A percentile compares a stretch with the other conserved stretches of the same genome.
Conservation (phyloP, 2,113 vertebrate species). For the Canis aureus region DNA sequence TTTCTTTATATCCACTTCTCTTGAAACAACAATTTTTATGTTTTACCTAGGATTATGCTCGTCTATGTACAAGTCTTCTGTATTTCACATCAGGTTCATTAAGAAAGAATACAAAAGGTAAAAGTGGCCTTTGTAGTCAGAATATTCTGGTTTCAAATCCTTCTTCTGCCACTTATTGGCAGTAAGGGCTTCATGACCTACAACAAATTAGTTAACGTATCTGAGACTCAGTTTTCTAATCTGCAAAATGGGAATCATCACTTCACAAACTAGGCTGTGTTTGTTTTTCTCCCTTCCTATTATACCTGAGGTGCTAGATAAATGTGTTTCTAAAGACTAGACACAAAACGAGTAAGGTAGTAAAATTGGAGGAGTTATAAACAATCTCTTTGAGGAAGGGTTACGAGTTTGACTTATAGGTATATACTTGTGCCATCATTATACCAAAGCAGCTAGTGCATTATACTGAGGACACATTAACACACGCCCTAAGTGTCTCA, state of each 20-base stretch:
- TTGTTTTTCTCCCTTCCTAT: neutral
- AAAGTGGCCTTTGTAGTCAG: neutral
- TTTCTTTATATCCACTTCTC: neutral
- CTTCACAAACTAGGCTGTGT: neutral
- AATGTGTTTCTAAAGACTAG: neutral
- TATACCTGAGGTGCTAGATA: neutral
- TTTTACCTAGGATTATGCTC: neutral
- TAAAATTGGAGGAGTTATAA: neutral
- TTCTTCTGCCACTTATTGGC: neutral
- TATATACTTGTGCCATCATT: neutral
- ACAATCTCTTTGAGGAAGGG: neutral
- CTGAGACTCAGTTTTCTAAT: slow-evolving; percentile 19
- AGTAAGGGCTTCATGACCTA: neutral
- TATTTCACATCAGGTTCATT: neutral
- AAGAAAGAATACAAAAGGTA: neutral
- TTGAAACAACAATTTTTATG: neutral
- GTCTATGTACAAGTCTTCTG: neutral
- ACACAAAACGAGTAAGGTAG: neutral
- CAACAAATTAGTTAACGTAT: neutral
- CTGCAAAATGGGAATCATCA: neutral
- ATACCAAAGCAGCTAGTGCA: neutral
- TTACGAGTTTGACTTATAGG: neutral
- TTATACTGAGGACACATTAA: neutral
- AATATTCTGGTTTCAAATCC: slow-evolving; percentile 40
- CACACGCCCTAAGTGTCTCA: neutral